Base-by-base conservation (phyloP, 2,113 vertebrate genomes). In the Hassar affinis region DNA sequence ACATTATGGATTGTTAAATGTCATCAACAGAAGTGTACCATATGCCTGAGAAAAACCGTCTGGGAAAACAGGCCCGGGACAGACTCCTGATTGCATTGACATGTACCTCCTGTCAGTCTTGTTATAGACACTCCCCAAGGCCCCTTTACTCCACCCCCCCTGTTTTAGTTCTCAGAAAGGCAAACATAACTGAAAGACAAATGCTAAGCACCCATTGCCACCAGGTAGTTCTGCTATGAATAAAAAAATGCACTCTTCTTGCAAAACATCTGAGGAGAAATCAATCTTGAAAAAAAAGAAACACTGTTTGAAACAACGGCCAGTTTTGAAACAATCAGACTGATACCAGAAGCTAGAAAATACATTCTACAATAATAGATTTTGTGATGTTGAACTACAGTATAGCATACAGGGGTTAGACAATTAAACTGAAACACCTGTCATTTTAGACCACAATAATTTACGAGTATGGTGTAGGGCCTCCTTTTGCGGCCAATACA, bases 81-180 rank as follows among this genome's bases (percentile, higher is more conserved):
- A 59, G 64, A 61, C 68, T 72, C 17, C 27, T 74, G 68, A 59
- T 74, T 74, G 69, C 71, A 35, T 33, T 82, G 52, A 82, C 68
- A 74, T 61, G 38, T 42, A 74, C 80, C 80, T 82, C 38, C 69
- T 62, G 38, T 68, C 25, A 75, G 25, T 82, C 80, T 62, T 74
- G 33, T 61, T 82, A 49, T 35, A 75, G 80, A 75, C 56, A 82
- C 71, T 75, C 71, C 81, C 71, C n/a, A 74, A 61, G 71, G 81
- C 54, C 81, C 54, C 27, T 81, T 57, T 45, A 54, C 33, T 74
- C 42, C 68, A 12, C 35, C 54, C 80, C 38, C 52, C 38, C 38
- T n/a, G 47, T 59, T 38, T 74, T 59, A 45, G 20, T n/a, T 52
- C 62, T 69, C 79, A 54, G 18, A 54, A 80, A 80, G 33, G 22